Percentiles rank a stretch among this genome's conserved stretches.
Evolutionary conservation across 1,140 invertebrate species (phyloP).

Genomic region (Cardiocondyla obscurior): DNA sequence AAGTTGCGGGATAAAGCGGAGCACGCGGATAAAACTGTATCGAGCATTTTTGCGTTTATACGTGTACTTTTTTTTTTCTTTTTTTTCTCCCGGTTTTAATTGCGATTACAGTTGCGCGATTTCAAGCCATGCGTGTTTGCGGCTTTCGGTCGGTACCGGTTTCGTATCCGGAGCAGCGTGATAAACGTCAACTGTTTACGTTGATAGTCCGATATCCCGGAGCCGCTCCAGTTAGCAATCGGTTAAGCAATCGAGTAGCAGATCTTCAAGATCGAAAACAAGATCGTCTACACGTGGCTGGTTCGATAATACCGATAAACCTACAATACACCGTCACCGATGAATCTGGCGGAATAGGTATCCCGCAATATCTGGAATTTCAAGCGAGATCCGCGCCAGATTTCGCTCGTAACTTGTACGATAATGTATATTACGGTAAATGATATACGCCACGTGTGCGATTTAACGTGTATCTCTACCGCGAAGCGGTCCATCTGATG

Average conservation of each 20-base stretch:
- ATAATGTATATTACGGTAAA: slow-evolving; percentile 28
- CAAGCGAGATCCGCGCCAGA: slow-evolving; percentile 32
- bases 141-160: slow-evolving; percentile 34
- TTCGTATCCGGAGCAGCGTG: slow-evolving; percentile 48
- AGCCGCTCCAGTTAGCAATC: slow-evolving; percentile 35
- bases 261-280: slow-evolving; percentile 24
- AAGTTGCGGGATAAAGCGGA: background rate
- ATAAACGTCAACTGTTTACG: slow-evolving; percentile 32
- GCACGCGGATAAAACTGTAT: slow-evolving; percentile 30
- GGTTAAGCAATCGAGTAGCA: slow-evolving; percentile 18
- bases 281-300: background rate
- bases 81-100: slow-evolving; percentile 28
- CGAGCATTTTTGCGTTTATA: background rate
- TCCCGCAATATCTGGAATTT: background rate
- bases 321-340: background rate
- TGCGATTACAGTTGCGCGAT: slow-evolving; percentile 50
- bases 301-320: background rate
- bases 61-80: background rate
- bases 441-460: background rate
- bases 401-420: background rate
- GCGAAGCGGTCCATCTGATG: background rate
- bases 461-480: background rate
- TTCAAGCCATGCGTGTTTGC: slow-evolving; percentile 29
- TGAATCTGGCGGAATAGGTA: slow-evolving; percentile 10
- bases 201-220: slow-evolving; percentile 36